These are phyloP conservation scores for Macrobrachium nipponense DNA, from an alignment of 1,140 invertebrate species.

Conservation along the genomic window DNA sequence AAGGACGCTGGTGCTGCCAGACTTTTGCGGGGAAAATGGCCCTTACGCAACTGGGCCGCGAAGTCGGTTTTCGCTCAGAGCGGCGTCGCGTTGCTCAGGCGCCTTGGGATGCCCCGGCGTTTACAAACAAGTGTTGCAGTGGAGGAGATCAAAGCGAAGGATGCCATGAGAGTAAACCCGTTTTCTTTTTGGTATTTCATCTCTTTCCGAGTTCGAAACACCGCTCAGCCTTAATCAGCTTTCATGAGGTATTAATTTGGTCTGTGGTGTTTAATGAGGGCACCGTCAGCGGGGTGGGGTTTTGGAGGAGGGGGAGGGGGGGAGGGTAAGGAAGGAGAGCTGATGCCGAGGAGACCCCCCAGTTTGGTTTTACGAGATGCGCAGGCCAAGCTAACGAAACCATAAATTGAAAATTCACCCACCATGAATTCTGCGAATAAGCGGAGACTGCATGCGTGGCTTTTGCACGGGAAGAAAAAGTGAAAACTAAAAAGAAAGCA, in stretches of 20 bases:
- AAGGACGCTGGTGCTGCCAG: background rate
- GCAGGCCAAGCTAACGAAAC: too few species aligned
- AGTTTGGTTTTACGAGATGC: too few species aligned
- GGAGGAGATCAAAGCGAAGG: background rate
- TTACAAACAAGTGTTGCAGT: constrained; percentile 29
- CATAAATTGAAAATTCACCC: too few species aligned
- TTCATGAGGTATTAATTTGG: background rate
- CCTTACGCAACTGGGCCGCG: background rate
- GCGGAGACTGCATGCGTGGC: too few species aligned
- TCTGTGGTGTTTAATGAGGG: background rate
- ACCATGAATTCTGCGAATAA: too few species aligned
- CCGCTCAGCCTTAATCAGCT: background rate
- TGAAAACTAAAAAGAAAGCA: too few species aligned
- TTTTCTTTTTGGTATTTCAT: constrained; percentile 19
- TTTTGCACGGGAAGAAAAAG: too few species aligned
- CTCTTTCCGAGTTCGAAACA: background rate
- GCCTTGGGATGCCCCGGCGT: background rate
- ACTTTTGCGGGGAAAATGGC: background rate
- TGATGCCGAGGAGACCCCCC: too few species aligned
- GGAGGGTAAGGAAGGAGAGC: background rate
- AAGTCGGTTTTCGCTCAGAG: background rate
- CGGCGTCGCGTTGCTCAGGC: background rate
- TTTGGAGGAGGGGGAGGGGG: background rate
- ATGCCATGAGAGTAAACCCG: background rate
- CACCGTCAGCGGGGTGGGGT: background rate